phyloP scores from a whole-genome alignment of 2,888 invertebrate genomes.

The Thecocarcelia acutangulata region DNA sequence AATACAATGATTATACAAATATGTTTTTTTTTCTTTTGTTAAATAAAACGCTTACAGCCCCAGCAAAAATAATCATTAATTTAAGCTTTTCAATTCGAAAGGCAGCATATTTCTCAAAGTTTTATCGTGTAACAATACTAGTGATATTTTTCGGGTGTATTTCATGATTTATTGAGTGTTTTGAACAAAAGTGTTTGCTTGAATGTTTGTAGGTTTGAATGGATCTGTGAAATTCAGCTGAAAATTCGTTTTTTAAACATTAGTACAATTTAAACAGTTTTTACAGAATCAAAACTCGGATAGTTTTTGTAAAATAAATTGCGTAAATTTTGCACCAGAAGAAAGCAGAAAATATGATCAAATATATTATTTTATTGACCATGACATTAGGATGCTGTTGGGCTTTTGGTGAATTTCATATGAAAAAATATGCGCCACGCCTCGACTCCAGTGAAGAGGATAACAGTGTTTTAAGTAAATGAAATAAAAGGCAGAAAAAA shows the following conservation, averaged over 20 bases:
- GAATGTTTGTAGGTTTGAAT: no score
- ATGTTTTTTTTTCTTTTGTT: not conserved
- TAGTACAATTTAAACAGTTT: conserved; percentile 50
- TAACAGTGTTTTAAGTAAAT: conserved; percentile 77
- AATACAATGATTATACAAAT: conserved; percentile 56
- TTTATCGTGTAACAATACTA: not conserved
- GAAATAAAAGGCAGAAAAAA: not conserved
- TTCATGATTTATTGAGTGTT: not conserved
- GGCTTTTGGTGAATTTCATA: conserved; percentile 77
- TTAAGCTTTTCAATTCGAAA: no score
- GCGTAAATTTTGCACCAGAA: not conserved
- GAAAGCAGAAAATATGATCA: conserved; percentile 26
- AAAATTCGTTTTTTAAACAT: conserved; percentile 4
- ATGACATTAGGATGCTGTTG: conserved; percentile 64
- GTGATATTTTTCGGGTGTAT: conserved; percentile 32
- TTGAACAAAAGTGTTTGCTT: conserved; percentile 12
- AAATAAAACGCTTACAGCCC: conserved; percentile 9
- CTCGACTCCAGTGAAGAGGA: conserved; percentile 74
- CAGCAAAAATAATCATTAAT: conserved; percentile 1
- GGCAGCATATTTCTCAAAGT: no score
- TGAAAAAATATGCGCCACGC: conserved; percentile 77
- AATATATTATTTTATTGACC: conserved; percentile 54
- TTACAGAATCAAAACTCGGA: conserved; percentile 46
- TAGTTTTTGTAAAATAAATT: conserved; percentile 12
- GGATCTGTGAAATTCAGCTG: conserved; percentile 37